phyloP scores from a whole-genome alignment of 1,140 invertebrate species.

The Ceratina japonica region DNA sequence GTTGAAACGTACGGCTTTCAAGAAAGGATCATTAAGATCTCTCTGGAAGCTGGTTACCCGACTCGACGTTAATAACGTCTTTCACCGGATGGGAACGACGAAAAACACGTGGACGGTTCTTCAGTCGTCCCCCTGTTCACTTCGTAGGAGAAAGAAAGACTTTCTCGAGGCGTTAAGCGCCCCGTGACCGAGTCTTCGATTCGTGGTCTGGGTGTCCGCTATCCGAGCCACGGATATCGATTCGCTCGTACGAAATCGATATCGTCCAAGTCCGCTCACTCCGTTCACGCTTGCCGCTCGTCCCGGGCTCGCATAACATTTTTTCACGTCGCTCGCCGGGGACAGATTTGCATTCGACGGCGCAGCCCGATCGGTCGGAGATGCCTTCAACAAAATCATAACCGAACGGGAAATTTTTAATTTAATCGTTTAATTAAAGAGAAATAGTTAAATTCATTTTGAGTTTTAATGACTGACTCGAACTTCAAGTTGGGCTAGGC shows the following conservation, averaged over 20 bases:
- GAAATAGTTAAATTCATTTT: no score
- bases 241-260: constrained; percentile 69
- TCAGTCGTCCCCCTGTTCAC: background rate
- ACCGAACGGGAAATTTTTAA: no score
- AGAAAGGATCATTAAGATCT: background rate
- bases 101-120: no score
- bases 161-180: constrained; percentile 29
- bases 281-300: constrained; percentile 48
- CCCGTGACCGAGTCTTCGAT: constrained; percentile 54
- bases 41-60: background rate
- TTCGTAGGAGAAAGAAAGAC: constrained; percentile 20
- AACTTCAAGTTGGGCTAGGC: no score
- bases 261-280: constrained; percentile 46
- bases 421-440: no score
- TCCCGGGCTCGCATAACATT: constrained; percentile 54
- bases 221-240: constrained; percentile 66
- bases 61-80: background rate
- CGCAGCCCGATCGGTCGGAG: background rate
- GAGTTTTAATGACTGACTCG: no score
- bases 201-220: constrained; percentile 56
- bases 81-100: background rate
- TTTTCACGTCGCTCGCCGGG: constrained; percentile 56
- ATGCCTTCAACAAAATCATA: constrained; percentile 14
- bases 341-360: constrained; percentile 55
- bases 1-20: no score